Evolutionary conservation across 1,140 invertebrate genomes (phyloP), one percentile per base, ranked within the genome.

Genomic region (Propsilocerus akamusi): DNA sequence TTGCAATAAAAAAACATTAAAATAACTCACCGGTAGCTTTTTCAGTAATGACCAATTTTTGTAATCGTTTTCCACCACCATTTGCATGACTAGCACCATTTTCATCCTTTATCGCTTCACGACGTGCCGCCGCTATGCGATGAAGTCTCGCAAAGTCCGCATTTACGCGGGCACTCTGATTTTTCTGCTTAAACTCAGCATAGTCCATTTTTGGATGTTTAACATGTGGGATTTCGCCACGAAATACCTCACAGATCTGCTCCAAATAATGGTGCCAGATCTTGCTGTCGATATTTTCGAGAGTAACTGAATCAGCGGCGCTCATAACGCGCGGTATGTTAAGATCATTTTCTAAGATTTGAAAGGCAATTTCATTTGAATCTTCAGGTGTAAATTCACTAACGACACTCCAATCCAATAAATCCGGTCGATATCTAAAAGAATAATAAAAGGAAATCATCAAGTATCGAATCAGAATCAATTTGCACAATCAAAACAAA

Each of bases 221-320:
- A 46, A 84, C 75, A 57, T 83, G 77, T 11, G 85, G 85, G 57
- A 88, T 86, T 69, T 87, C 83, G 52, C 83, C 80, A 51, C 80
- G 72, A 62, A 89, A 88, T 47, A 75, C 73, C 59, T 90, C 81
- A 62, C 87, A 90, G 54, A 93, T 76, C 71, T 89, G 83, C n/a
- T 85, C 81, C 34, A 93, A 67, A 61, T 93, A 94, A 37, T 81
- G 79, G 30, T 87, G 73, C 76, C 90, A 82, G 2, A 74, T 70
- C 25, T 83, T 68, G 56, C 80, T 81, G 61, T 92, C 86, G 8
- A 82, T 78, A 30, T 76, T 69, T 17, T 75, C 73, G 54, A 76
- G 74, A 34, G 77, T 70, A 3, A 78, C 72, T 70, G 90, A 86
- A 63, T 91, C 86, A 54, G 76, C 70, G n/a, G 79, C 86, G 23